Evolutionary conservation across 2,113 vertebrate genomes (phyloP).

Genomic region (Propithecus coquereli): DNA sequence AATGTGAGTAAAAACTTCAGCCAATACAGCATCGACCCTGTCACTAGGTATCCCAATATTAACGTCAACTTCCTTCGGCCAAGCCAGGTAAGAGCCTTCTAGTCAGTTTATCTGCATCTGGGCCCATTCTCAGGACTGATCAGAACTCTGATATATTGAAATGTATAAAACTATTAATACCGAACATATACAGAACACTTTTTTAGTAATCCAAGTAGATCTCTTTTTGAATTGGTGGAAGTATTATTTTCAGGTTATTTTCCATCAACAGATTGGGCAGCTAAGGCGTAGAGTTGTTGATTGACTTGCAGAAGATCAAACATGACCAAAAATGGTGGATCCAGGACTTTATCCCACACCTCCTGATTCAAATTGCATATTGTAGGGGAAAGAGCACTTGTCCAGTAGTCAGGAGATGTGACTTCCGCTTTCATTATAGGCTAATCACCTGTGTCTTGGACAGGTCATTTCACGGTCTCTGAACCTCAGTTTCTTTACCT

Average conservation of each 20-base stretch:
- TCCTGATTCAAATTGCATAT: not conserved
- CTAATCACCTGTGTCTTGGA: not conserved
- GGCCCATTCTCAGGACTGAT: not conserved
- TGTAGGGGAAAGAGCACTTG: not conserved
- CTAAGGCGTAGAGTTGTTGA: not conserved
- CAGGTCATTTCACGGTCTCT: not conserved
- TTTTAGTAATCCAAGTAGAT: not conserved
- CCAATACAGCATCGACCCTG: conserved; percentile 95
- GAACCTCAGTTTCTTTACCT: not conserved
- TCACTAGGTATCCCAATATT: conserved; percentile 96
- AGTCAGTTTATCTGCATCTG: not conserved
- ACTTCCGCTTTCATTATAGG: not conserved
- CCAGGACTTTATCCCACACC: not conserved
- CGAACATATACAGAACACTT: not conserved
- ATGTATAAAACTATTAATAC: not conserved
- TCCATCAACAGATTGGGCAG: not conserved
- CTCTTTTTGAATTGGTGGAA: not conserved
- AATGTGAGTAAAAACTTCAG: conserved; percentile 98
- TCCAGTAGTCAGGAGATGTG: not conserved
- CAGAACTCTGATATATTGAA: not conserved
- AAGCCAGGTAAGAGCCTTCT: conserved; percentile 88
- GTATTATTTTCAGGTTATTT: not conserved
- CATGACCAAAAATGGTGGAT: not conserved
- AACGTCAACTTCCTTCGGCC: conserved; percentile 92
- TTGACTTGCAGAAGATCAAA: not conserved